Evolutionary conservation across 1,140 invertebrate species (phyloP), one percentile per base, ranked within the genome.

Genomic region (Rhagoletis zephyria): DNA sequence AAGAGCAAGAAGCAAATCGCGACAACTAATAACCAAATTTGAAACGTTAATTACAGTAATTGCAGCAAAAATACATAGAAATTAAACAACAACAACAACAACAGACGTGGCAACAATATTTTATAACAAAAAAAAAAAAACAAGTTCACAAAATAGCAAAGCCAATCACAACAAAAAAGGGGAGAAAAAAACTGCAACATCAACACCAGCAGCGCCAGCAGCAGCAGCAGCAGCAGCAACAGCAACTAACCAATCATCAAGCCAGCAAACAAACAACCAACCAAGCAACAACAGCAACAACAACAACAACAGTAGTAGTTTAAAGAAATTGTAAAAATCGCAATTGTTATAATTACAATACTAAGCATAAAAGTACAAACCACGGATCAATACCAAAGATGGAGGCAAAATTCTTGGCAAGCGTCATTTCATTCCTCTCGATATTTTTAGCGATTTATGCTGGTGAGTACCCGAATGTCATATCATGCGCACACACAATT

Each of bases 361-460:
- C 86, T 87, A 88, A 88, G 86, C 87, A 67, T 85, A 81, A 88
- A 88, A 88, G 87, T 88, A 88, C 88, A 87, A 89, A 92, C 89
- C 90, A 92, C 91, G 91, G 91, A 92, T 92, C 91, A 92, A 92
- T 92, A 92, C 91, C 91, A 92, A 92, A 92, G 90, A 92, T 92
- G 91, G 91, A 92, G 91, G 91, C 91, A 89, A 92, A 92, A 92
- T 91, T 92, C 89, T 92, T 92, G 91, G 90, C 91, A 90, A 90
- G 91, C 91, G 90, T 91, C 90, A 88, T 92, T 92, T 92, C 91
- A 92, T 92, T 92, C 91, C 91, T 92, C 90, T 92, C 91, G 90
- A 92, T 92, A 92, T 92, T 92, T 92, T 92, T 92, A 92, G 91
- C 91, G 90, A 90, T 92, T 92, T 90, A 91, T 92, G 91, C 91